Evolutionary conservation across 2,888 invertebrate genomes (phyloP), one percentile per base, ranked within the genome.

Genomic region (Bibio marci): DNA sequence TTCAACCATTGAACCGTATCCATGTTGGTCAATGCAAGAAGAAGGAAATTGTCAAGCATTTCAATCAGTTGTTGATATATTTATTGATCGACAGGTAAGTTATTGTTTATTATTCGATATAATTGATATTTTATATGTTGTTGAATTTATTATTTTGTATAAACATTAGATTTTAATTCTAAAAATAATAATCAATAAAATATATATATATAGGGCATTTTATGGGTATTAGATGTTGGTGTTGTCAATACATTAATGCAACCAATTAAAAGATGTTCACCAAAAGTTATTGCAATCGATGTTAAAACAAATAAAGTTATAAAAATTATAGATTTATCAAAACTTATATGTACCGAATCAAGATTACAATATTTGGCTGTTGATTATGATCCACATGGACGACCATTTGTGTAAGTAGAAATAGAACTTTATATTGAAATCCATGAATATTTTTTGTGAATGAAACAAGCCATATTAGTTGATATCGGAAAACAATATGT

Each of bases 161-260:
- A 19, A 38, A 30, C 25, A 25, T 26, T 40, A 7, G 27, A 12
- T 27, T 27, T 27, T 27, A 7, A 27, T 10, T n/a, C n/a, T n/a
- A n/a, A n/a, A n/a, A n/a, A n/a, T n/a, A n/a, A n/a, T n/a, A n/a
- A n/a, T n/a, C n/a, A n/a, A n/a, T n/a, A n/a, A n/a, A n/a, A n/a
- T n/a, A n/a, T n/a, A n/a, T n/a, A n/a, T n/a, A n/a, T n/a, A n/a
- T n/a, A n/a, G n/a, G n/a, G n/a, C n/a, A n/a, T n/a, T n/a, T n/a
- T n/a, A n/a, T n/a, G n/a, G 82, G 67, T 74, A 1, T 58, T 82
- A 43, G 81, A 82, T 51, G 69, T 67, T 11, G 82, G 82, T 12
- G 67, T 79, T 33, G 69, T 77, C 1, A 75, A 80, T 46, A 74
- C 76, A 0, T 49, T 80, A 40, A 71, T 73, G 42, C 62, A 66